Percentiles rank a stretch among this genome's conserved stretches.
These are phyloP conservation scores for Lamprologus sp. DNA, from an alignment of 2,113 vertebrate species.

Conservation along the genomic window DNA sequence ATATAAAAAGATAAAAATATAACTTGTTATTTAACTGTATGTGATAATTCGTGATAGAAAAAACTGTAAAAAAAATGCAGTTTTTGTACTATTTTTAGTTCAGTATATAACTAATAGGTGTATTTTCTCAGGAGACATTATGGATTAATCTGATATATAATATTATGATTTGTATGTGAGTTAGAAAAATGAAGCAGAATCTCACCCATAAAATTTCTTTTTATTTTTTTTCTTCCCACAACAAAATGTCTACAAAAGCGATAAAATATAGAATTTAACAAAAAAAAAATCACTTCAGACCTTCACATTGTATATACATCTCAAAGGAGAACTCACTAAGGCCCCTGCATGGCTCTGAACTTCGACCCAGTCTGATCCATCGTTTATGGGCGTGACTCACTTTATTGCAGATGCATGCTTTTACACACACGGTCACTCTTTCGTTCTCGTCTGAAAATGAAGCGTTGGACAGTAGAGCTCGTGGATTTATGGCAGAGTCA, in stretches of 20 bases:
- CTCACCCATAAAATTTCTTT: constrained; percentile 81
- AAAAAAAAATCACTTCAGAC: constrained; percentile 82
- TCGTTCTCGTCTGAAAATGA: constrained; percentile 9
- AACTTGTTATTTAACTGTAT: not conserved
- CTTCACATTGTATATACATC: constrained; percentile 88
- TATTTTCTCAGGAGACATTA: not conserved
- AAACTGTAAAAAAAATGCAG: not conserved
- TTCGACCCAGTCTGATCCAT: constrained; percentile 67
- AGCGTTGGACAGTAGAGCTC: constrained; percentile 1
- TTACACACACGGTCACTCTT: not conserved
- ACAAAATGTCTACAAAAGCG: constrained; percentile 95
- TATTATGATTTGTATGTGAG: not conserved
- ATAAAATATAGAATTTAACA: constrained; percentile 97
- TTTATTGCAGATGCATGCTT: constrained; percentile 15
- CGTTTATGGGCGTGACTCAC: constrained; percentile 3
- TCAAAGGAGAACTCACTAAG: constrained; percentile 82
- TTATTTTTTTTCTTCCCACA: constrained; percentile 81
- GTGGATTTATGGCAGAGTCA: constrained; percentile 15
- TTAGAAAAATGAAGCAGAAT: constrained; percentile 66
- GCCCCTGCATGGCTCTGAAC: constrained; percentile 76
- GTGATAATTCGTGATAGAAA: not conserved
- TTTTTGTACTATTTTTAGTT: not conserved
- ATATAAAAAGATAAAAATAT: not conserved
- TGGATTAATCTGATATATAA: not conserved
- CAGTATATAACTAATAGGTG: not conserved